Evolutionary conservation across 2,888 invertebrate genomes (phyloP).

Genomic region (Cheilosia grossa): DNA sequence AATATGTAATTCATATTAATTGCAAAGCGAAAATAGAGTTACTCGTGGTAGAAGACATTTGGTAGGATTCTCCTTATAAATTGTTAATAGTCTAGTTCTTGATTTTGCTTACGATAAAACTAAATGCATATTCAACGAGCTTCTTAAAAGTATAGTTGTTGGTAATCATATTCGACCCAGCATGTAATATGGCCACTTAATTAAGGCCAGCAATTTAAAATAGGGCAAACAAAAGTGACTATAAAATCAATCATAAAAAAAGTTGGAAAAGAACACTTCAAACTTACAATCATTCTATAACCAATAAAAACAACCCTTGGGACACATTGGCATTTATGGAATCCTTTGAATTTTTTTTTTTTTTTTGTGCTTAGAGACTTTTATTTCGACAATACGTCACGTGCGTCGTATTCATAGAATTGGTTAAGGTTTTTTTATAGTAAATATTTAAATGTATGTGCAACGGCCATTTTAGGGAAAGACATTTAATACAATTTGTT

Average conservation of each 20-base stretch:
- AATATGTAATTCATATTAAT: not conserved
- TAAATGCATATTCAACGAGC: too few species aligned
- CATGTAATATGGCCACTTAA: too few species aligned
- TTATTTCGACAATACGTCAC: constrained; percentile 57
- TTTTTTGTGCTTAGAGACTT: constrained; percentile 30
- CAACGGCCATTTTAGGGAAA: constrained; percentile 13
- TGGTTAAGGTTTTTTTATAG: constrained; percentile 43
- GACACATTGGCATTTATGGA: constrained; percentile 36
- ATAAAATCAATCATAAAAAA: not conserved
- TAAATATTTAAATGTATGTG: not conserved
- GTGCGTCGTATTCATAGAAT: constrained; percentile 63
- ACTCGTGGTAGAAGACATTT: not conserved
- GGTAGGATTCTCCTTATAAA: too few species aligned
- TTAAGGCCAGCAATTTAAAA: too few species aligned
- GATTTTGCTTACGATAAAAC: too few species aligned
- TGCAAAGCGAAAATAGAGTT: not conserved
- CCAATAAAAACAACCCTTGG: constrained; percentile 43
- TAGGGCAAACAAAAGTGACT: too few species aligned
- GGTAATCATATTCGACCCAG: too few species aligned
- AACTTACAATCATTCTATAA: not conserved
- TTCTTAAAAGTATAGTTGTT: too few species aligned
- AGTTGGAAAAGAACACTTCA: not conserved
- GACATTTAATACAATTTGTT: constrained; percentile 45
- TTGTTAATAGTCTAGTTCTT: too few species aligned
- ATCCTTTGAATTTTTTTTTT: constrained; percentile 39